Base-by-base conservation (phyloP, 2,797 vertebrate species). In the Discoglossus pictus region DNA sequence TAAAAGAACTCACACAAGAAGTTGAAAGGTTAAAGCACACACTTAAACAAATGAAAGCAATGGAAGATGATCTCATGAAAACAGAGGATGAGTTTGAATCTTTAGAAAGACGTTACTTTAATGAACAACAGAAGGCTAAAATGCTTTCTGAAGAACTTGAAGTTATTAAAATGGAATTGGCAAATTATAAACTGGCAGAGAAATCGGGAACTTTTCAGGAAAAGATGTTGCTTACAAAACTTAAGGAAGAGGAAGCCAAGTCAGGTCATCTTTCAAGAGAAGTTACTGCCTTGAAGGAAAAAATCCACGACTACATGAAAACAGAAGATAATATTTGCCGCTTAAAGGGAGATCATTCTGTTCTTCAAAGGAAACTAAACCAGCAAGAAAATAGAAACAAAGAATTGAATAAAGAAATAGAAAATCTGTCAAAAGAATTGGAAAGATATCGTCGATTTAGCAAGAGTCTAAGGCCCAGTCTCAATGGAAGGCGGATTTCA, bases 381-480 rank as follows among this genome's bases (percentile, higher is more conserved):
- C 95, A 94, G 76, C 96, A 98, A 79, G 96, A 98, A 79, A 91
- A 93, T 61, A 87, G 93, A 61, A 98, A 98, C 81, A 95, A 91
- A 75, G 96, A 98, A 64, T 75, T 98, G 72, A 90, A 87, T 62
- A 89, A 91, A 83, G 96, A 99, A 81, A 98, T 95, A 82, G 96
- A 98, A 83, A 92, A 82, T 2, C 92, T 99, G 61, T 95, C 84
- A 0, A 89, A 92, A 71, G 96, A 99, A 74, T 73, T 99, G 15
- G 96, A 98, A 68, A 83, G 92, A 75, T 98, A 97, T 78, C 82
- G 93, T 7, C 87, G 88, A 60, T 97, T 95, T 66, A 97, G 92
- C 81, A 98, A 95, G 83, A 97, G 88, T 24, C 87, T 93, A 9
- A 87, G 92, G 24, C 92, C 94, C 0, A 76, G 87, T 76, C 87